phyloP scores from a whole-genome alignment of 2,113 vertebrate genomes.

The Tragelaphus strepsiceros region DNA sequence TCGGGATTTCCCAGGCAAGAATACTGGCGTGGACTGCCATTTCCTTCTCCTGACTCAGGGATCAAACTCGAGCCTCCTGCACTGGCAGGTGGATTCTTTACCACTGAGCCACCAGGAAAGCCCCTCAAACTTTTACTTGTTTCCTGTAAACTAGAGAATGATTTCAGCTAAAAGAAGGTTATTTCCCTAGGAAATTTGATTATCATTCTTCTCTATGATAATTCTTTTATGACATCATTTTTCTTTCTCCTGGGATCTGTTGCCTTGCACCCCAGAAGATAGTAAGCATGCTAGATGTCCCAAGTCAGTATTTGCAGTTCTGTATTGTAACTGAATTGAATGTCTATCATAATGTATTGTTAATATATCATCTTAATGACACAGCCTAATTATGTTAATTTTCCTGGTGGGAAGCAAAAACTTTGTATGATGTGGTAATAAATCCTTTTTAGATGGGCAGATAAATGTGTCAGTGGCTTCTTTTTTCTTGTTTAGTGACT shows the following conservation, averaged over 20 bases:
- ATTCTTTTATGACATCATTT: background rate
- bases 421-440: background rate
- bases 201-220: background rate
- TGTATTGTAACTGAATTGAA: background rate
- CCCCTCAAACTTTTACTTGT: background rate
- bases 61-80: background rate
- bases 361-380: background rate
- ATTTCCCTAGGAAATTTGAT: background rate
- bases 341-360: background rate
- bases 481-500: background rate
- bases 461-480: background rate
- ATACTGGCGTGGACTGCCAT: background rate
- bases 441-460: background rate
- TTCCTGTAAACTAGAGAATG: background rate
- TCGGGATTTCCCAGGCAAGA: background rate
- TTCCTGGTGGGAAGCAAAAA: background rate
- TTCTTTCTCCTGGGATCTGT: background rate
- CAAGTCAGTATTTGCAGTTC: background rate
- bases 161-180: background rate
- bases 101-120: background rate
- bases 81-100: background rate
- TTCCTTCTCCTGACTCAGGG: background rate
- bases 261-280: background rate
- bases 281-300: background rate
- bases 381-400: background rate